Conservation (phyloP, 2,113 vertebrate genomes). For the Passer montanus region DNA sequence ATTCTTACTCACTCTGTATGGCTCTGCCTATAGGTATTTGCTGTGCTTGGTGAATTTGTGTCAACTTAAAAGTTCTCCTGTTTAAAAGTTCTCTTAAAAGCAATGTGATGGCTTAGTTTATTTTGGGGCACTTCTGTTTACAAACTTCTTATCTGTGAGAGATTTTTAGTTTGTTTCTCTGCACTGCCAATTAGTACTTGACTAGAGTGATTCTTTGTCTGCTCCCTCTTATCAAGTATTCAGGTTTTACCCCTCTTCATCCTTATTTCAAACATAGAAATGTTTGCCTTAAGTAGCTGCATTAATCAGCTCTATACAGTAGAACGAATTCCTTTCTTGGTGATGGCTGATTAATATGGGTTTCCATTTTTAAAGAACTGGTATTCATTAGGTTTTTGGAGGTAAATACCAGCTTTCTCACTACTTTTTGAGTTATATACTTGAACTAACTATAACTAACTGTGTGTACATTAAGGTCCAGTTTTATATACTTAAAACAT, state of each 20-base stretch:
- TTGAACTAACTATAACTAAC: not conserved
- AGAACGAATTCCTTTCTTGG: not conserved
- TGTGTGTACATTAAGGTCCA: not conserved
- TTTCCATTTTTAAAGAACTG: not conserved
- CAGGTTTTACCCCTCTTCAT: not conserved
- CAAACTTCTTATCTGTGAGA: not conserved
- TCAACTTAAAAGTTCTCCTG: not conserved
- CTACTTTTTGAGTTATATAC: not conserved
- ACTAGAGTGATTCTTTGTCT: not conserved
- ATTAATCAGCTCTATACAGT: not conserved
- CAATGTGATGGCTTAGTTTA: not conserved
- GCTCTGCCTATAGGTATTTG: not conserved
- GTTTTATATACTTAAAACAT: not conserved
- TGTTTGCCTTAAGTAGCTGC: not conserved
- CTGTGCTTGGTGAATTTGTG: not conserved
- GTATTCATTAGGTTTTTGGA: not conserved
- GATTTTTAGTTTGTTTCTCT: not conserved
- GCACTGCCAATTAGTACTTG: not conserved
- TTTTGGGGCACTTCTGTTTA: not conserved
- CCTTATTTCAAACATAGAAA: not conserved
- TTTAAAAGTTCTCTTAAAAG: not conserved
- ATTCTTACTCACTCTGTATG: not conserved
- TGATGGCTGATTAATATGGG: conserved; percentile 1
- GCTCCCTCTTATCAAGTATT: not conserved
- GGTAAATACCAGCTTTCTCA: not conserved